Conservation (phyloP, 2,113 vertebrate genomes). For the Cettia cetti region DNA sequence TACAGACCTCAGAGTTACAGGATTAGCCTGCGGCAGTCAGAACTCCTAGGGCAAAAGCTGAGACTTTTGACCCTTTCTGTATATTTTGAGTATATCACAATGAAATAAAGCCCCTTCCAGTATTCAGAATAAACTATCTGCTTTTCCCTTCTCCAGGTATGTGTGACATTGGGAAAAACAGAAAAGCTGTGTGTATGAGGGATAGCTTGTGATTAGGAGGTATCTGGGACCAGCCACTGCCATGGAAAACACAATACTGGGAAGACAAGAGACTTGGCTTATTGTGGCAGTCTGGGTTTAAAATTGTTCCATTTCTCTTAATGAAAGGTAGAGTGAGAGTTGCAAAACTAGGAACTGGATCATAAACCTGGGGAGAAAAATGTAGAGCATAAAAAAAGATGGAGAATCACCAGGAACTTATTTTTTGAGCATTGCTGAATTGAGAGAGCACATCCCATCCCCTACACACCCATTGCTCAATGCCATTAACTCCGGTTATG, state of each 20-base stretch:
- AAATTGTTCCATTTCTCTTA: background rate
- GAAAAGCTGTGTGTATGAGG: background rate
- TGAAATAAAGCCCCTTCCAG: background rate
- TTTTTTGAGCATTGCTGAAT: background rate
- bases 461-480: background rate
- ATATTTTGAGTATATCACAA: background rate
- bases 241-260: background rate
- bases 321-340: background rate
- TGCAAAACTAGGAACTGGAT: background rate
- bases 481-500: background rate
- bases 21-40: background rate
- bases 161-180: background rate
- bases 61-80: conserved; percentile 20
- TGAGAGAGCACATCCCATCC: background rate
- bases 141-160: background rate
- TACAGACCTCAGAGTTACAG: background rate
- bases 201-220: background rate
- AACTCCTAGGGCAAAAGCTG: conserved; percentile 22
- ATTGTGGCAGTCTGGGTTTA: background rate
- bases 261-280: background rate
- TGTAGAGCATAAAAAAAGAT: background rate
- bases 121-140: background rate
- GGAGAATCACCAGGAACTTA: background rate
- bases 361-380: background rate
- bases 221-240: background rate